Evolutionary conservation across 2,113 vertebrate species (phyloP).

Genomic region (Patagioenas fasciata): DNA sequence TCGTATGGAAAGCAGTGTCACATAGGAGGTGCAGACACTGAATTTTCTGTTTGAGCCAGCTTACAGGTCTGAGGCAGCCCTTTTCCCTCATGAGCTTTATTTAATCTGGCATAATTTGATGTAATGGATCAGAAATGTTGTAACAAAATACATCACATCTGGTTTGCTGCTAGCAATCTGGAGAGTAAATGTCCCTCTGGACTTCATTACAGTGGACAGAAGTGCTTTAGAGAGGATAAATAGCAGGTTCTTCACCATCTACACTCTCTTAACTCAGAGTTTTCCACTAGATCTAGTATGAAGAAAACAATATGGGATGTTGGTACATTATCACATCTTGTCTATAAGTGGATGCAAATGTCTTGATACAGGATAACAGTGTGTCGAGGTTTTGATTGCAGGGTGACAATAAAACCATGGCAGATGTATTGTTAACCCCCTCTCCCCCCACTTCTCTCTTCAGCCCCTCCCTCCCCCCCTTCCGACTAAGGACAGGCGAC

Average conservation of each 20-base stretch:
- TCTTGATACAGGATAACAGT: not conserved
- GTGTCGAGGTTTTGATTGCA: not conserved
- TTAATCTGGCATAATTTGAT: conserved; percentile 16
- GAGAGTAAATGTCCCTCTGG: not conserved
- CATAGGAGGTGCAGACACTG: not conserved
- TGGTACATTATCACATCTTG: not conserved
- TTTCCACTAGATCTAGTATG: not conserved
- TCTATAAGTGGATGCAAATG: not conserved
- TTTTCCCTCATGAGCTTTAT: not conserved
- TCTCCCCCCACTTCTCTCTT: no score
- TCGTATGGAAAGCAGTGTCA: not conserved
- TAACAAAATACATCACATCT: not conserved
- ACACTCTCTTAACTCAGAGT: not conserved
- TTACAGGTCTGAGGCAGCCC: not conserved
- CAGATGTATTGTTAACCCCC: no score
- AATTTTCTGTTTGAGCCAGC: not conserved
- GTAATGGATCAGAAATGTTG: conserved; percentile 4
- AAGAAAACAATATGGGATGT: not conserved
- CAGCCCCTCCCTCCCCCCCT: no score
- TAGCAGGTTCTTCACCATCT: not conserved
- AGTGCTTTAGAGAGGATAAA: conserved; percentile 3
- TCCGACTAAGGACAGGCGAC: no score
- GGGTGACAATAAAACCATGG: no score
- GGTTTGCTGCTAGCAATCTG: not conserved
- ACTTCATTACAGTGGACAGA: not conserved